phyloP scores from a whole-genome alignment of 2,113 vertebrate species.

The Felis chaus region DNA sequence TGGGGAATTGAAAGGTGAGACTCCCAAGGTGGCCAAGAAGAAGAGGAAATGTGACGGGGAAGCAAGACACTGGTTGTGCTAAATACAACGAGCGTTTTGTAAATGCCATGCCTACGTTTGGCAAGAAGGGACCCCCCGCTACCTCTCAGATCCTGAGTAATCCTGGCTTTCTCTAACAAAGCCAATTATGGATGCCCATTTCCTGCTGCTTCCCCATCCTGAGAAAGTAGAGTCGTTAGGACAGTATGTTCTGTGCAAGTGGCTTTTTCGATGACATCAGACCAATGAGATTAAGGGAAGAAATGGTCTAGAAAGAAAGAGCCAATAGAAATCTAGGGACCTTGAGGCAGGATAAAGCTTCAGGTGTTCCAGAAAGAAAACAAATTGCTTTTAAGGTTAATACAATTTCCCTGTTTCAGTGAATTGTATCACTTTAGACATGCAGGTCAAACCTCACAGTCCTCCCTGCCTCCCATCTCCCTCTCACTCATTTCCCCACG shows the following conservation, averaged over 20 bases:
- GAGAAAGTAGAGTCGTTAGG: not conserved
- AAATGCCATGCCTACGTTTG: not conserved
- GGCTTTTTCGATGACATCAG: not conserved
- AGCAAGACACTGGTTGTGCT: not conserved
- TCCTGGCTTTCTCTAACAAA: not conserved
- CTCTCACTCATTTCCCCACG: not conserved
- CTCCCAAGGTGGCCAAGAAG: not conserved
- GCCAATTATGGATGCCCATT: no score
- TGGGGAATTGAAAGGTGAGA: not conserved
- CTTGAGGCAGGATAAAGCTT: not conserved
- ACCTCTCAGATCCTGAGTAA: not conserved
- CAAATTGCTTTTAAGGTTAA: not conserved
- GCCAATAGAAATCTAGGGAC: not conserved
- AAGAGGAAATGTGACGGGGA: not conserved
- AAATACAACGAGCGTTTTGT: not conserved
- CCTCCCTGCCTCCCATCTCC: not conserved
- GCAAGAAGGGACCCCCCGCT: not conserved
- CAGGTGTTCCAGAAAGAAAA: not conserved
- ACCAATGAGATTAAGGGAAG: not conserved
- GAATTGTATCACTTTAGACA: no score
- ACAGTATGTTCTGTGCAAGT: not conserved
- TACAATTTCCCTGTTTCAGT: not conserved
- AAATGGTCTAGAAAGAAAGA: not conserved
- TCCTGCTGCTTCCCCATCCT: no score
- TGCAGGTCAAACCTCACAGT: not conserved